Evolutionary conservation across 1,140 invertebrate species (phyloP).

Genomic region (Himalopsyche phryganea): DNA sequence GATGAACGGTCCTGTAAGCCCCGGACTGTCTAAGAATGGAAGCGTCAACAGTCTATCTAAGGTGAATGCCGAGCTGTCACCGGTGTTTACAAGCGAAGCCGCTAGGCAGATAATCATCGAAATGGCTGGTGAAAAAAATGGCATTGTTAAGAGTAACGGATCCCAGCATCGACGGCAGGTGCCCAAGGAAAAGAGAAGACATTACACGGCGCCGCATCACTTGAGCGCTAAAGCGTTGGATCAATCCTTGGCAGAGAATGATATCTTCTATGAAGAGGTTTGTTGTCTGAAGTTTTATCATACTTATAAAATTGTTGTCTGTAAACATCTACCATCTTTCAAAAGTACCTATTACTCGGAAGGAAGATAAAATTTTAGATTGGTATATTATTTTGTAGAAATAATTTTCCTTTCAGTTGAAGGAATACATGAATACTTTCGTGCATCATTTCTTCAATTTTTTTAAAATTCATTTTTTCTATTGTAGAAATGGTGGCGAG

Average conservation of each 20-base stretch:
- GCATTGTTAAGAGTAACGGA: constrained; percentile 40
- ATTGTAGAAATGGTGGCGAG: constrained; percentile 53
- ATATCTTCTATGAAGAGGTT: constrained; percentile 55
- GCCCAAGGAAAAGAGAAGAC: constrained; percentile 76
- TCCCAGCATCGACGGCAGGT: constrained; percentile 60
- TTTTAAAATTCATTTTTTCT: neutral
- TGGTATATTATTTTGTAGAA: neutral
- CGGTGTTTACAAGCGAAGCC: constrained; percentile 80
- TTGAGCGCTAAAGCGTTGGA: constrained; percentile 57
- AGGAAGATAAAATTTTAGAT: neutral
- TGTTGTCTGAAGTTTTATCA: too few species aligned
- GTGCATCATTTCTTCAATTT: too few species aligned
- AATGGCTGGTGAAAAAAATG: constrained; percentile 60
- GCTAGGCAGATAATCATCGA: constrained; percentile 81
- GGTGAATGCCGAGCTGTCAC: constrained; percentile 45
- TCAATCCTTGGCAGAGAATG: constrained; percentile 53
- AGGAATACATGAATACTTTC: too few species aligned
- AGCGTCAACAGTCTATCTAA: constrained; percentile 28
- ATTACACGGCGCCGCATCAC: constrained; percentile 80
- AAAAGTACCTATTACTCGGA: neutral
- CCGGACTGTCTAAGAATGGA: constrained; percentile 23
- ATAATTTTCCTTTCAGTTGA: too few species aligned
- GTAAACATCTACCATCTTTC: neutral
- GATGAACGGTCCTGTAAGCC: constrained; percentile 27
- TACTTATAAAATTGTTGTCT: neutral